Evolutionary conservation across 2,888 invertebrate species (phyloP).

Genomic region (Bhutanitis thaidina): DNA sequence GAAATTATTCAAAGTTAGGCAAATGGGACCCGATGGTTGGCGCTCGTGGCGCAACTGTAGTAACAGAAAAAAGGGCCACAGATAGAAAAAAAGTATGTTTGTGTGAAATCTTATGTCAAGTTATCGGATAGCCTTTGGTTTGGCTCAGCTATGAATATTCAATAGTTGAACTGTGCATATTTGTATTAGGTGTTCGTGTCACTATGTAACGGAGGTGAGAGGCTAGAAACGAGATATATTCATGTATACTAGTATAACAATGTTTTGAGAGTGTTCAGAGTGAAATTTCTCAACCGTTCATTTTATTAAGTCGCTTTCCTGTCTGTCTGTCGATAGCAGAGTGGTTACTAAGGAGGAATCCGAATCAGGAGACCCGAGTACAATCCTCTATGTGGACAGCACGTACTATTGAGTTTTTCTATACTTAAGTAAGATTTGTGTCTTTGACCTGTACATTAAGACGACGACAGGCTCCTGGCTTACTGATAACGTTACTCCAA

Average conservation of each 20-base stretch:
- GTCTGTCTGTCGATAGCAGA: no score
- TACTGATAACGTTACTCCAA: no score
- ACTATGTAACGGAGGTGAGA: conserved; percentile 35
- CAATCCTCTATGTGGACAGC: no score
- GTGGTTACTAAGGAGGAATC: not conserved
- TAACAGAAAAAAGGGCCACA: conserved; percentile 34
- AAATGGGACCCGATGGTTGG: conserved; percentile 35
- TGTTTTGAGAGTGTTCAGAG: not conserved
- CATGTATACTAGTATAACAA: not conserved
- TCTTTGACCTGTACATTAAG: no score
- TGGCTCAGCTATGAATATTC: conserved; percentile 61
- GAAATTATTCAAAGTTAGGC: conserved; percentile 47
- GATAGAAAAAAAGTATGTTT: conserved; percentile 49
- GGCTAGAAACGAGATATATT: conserved; percentile 34
- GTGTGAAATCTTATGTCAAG: conserved; percentile 75
- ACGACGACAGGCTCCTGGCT: no score
- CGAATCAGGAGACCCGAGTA: no score
- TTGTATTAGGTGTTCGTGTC: conserved; percentile 33
- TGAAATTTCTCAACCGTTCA: not conserved
- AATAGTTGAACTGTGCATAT: conserved; percentile 36
- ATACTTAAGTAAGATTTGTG: no score
- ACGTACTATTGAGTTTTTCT: no score
- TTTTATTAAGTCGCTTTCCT: not conserved
- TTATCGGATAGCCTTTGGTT: conserved; percentile 59
- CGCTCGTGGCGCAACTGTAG: conserved; percentile 32